Conservation (phyloP, 2,113 vertebrate genomes). For the Pseudorasbora parva region DNA sequence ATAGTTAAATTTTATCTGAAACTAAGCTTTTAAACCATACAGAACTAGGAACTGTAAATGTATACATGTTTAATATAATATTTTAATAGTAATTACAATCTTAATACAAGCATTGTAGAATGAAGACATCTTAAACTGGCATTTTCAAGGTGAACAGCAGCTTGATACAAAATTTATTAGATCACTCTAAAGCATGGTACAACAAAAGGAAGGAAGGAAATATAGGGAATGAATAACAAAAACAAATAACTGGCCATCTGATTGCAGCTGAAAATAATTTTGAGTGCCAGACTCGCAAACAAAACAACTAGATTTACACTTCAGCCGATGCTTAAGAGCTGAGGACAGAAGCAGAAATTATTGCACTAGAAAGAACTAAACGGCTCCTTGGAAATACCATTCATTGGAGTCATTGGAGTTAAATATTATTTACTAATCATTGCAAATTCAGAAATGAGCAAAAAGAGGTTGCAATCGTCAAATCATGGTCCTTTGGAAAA, state of each 20-base stretch:
- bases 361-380: constrained; percentile 25
- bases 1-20: constrained; percentile 72
- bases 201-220: constrained; percentile 46
- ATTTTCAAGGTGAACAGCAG: constrained; percentile 61
- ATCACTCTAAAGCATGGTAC: constrained; percentile 63
- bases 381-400: constrained; percentile 4
- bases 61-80: constrained; percentile 54
- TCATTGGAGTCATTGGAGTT: not conserved
- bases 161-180: constrained; percentile 56
- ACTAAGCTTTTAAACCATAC: constrained; percentile 65
- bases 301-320: constrained; percentile 23
- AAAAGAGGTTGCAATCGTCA: not conserved
- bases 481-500: not conserved
- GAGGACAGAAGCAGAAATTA: not conserved
- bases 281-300: constrained; percentile 3
- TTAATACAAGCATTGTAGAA: constrained; percentile 66
- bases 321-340: not conserved
- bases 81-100: constrained; percentile 73
- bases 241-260: constrained; percentile 51
- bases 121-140: constrained; percentile 64
- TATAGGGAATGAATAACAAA: constrained; percentile 49
- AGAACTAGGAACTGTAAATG: constrained; percentile 71
- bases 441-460: not conserved
- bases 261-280: constrained; percentile 53
- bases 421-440: not conserved